Conservation (phyloP, 2,797 vertebrate genomes). For the Hydrocynus forskahlii region DNA sequence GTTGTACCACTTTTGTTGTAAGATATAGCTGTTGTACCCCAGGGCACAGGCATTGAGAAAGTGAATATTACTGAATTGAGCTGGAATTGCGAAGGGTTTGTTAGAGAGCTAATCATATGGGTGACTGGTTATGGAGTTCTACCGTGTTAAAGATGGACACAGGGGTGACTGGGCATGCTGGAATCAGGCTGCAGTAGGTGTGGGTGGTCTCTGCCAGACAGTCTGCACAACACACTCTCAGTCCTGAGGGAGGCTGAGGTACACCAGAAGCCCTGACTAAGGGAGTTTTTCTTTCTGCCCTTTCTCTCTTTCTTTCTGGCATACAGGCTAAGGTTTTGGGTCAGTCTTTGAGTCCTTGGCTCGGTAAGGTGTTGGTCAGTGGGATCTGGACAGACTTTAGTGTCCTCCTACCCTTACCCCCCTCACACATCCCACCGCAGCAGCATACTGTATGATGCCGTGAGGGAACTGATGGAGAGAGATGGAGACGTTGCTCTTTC, state of each 20-base stretch:
- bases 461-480: slow-evolving; percentile 66
- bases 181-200: background rate
- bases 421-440: slow-evolving; percentile 45
- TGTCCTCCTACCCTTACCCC: slow-evolving; percentile 60
- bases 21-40: background rate
- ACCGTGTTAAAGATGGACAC: background rate
- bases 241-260: slow-evolving; percentile 35
- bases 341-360: slow-evolving; percentile 23
- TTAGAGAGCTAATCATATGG: background rate
- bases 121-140: background rate
- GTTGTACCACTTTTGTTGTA: too few species aligned
- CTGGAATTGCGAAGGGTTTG: background rate
- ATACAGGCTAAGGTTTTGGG: slow-evolving; percentile 59
- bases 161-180: slow-evolving; percentile 3
- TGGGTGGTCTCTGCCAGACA: slow-evolving; percentile 39
- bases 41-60: background rate
- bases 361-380: slow-evolving; percentile 63
- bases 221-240: slow-evolving; percentile 17
- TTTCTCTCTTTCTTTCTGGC: slow-evolving; percentile 41
- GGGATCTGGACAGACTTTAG: slow-evolving; percentile 66
- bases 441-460: slow-evolving; percentile 60
- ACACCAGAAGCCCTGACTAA: slow-evolving; percentile 36
- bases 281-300: slow-evolving; percentile 46
- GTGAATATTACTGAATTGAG: background rate
- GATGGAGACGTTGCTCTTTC: slow-evolving; percentile 59